Percentiles rank a stretch among this genome's conserved stretches.
phyloP scores from a whole-genome alignment of 30 jellyfish, hydroid and myxozoan species.

The Catostylus mosaicus region DNA sequence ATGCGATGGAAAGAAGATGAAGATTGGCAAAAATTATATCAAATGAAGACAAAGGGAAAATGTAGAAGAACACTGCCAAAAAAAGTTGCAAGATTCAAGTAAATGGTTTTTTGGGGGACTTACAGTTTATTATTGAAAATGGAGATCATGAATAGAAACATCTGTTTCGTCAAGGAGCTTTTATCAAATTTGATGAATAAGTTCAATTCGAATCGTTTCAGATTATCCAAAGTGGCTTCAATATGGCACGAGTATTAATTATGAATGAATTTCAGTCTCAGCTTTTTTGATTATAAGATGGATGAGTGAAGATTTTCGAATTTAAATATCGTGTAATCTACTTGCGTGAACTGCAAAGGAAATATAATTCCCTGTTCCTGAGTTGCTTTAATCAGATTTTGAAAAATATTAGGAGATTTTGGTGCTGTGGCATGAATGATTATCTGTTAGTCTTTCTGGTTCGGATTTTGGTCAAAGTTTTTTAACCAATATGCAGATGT shows the following conservation, averaged over 20 bases:
- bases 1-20: too few species aligned
- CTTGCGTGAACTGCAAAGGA: constrained; percentile 65
- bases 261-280: constrained; percentile 44
- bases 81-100: too few species aligned
- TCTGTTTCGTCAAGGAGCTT: neutral
- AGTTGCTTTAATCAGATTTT: constrained; percentile 40
- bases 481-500: constrained; percentile 26
- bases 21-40: too few species aligned
- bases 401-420: constrained; percentile 42
- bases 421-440: constrained; percentile 56
- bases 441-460: constrained; percentile 66
- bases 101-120: too few species aligned
- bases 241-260: constrained; percentile 34
- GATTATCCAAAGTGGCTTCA: constrained; percentile 42
- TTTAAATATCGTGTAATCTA: constrained; percentile 29
- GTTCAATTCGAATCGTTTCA: constrained; percentile 17
- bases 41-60: too few species aligned
- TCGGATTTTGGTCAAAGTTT: constrained; percentile 45
- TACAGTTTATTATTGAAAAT: too few species aligned
- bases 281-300: constrained; percentile 19
- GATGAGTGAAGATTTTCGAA: constrained; percentile 40
- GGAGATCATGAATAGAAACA: neutral
- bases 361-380: constrained; percentile 45
- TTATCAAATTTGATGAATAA: constrained; percentile 2
- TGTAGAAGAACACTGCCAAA: too few species aligned